phyloP scores from a whole-genome alignment of 2,113 vertebrate genomes.

The Lasiurus cinereus region DNA sequence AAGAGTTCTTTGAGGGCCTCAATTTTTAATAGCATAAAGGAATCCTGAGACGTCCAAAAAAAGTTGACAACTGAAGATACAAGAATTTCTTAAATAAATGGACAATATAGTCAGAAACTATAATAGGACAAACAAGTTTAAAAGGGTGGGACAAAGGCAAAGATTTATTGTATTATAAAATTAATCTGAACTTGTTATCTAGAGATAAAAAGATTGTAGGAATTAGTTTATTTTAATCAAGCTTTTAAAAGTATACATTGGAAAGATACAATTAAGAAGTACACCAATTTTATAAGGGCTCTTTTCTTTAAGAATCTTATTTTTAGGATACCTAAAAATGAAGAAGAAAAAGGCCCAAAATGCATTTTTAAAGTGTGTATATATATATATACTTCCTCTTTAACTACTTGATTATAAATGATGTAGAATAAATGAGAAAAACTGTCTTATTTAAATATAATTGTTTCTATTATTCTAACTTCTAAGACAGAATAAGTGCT shows the following conservation, averaged over 20 bases:
- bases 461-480: slow-evolving; percentile 79
- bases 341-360: slow-evolving; percentile 45
- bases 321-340: slow-evolving; percentile 28
- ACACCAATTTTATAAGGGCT: slow-evolving; percentile 69
- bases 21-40: slow-evolving; percentile 27
- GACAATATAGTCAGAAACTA: slow-evolving; percentile 24
- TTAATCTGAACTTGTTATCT: slow-evolving; percentile 62
- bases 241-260: slow-evolving; percentile 67
- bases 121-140: slow-evolving; percentile 9
- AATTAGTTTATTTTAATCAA: slow-evolving; percentile 71
- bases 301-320: slow-evolving; percentile 66
- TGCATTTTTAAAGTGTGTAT: slow-evolving; percentile 27
- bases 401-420: slow-evolving; percentile 74
- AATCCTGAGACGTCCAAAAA: background rate
- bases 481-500: slow-evolving; percentile 54
- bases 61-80: background rate
- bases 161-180: slow-evolving; percentile 49
- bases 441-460: slow-evolving; percentile 72
- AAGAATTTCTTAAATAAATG: slow-evolving; percentile 57
- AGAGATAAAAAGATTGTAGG: slow-evolving; percentile 56
- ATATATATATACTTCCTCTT: slow-evolving; percentile 27
- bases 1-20: background rate
- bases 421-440: slow-evolving; percentile 66
- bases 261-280: slow-evolving; percentile 70
- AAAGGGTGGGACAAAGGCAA: slow-evolving; percentile 18